phyloP scores from a whole-genome alignment of 2,113 vertebrate species.

The Cairina moschata region DNA sequence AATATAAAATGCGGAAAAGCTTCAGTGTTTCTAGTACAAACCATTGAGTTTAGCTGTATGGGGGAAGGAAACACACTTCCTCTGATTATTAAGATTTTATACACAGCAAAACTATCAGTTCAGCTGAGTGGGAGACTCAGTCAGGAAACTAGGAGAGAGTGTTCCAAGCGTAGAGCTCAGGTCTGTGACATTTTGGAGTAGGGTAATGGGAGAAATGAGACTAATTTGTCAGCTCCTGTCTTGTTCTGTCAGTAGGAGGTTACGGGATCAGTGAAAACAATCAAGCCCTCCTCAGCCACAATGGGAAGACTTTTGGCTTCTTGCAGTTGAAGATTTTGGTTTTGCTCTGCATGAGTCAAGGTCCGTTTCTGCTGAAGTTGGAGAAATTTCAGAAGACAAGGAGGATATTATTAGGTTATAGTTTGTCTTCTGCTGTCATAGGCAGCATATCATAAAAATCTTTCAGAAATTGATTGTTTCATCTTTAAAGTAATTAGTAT shows the following conservation, averaged over 20 bases:
- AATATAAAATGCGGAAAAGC: background rate
- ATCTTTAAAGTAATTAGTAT: slow-evolving; percentile 8
- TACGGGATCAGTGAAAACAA: background rate
- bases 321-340: background rate
- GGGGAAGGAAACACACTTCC: background rate
- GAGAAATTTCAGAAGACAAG: background rate
- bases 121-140: slow-evolving; percentile 11
- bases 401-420: background rate
- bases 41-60: background rate
- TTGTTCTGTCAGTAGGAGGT: background rate
- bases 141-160: slow-evolving; percentile 21
- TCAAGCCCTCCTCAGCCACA: background rate
- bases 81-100: slow-evolving; percentile 25
- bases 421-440: background rate
- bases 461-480: slow-evolving; percentile 12
- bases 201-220: background rate
- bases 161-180: background rate
- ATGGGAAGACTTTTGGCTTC: background rate
- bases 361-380: background rate
- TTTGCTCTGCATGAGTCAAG: background rate
- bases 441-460: background rate
- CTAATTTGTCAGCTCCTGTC: background rate
- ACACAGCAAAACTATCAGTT: slow-evolving; percentile 1
- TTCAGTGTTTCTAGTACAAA: background rate
- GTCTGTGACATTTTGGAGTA: background rate